Evolutionary conservation across 35 echinoderm and acorn worm genomes (phyloP), one percentile per base, ranked within the genome.

Genomic region (Apostichopus parvimensis): DNA sequence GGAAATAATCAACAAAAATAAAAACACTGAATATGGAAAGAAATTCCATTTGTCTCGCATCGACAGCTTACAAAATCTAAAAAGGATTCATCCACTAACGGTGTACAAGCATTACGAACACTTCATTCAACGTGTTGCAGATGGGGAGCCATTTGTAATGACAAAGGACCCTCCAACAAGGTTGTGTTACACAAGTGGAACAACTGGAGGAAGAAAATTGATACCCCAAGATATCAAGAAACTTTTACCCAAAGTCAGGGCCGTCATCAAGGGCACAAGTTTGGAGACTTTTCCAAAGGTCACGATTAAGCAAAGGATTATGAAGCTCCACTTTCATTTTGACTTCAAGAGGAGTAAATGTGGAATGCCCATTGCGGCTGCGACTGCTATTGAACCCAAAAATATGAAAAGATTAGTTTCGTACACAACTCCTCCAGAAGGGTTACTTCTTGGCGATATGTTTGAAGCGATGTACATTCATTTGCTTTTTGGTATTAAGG

Each of bases 401-500:
- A 45, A 24, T 22, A 60, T 22, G 55, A 68, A 82, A 8, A 21
- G 54, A 23, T 45, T 24, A 6, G 45, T 92, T 6, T 15, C 80
- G 1, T 92, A 82, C 61, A 85, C 78, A 20, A 92, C 91, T 0
- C 91, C 91, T 24, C 58, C 52, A 2, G 56, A 6, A 22, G 91
- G 91, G n/a, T 71, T 81, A 5, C 59, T 52, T 78, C n/a, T 92
- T n/a, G 54, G n/a, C 5, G 26, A 92, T 73, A 56, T 82, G 56
- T 73, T 62, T 66, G 73, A 22, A 23, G 79, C 91, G 52, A 81
- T 83, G 77, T 83, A 92, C 79, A 57, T 92, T 10, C 91, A 92
- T 60, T 55, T 79, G 55, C 56, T 92, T 2, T 92, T 92, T 54
- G 91, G 77, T 5, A 55, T 92, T 11, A 11, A 62, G 34, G 91